Evolutionary conservation across 2,888 invertebrate species (phyloP).

Genomic region (Ferrisia virgata): DNA sequence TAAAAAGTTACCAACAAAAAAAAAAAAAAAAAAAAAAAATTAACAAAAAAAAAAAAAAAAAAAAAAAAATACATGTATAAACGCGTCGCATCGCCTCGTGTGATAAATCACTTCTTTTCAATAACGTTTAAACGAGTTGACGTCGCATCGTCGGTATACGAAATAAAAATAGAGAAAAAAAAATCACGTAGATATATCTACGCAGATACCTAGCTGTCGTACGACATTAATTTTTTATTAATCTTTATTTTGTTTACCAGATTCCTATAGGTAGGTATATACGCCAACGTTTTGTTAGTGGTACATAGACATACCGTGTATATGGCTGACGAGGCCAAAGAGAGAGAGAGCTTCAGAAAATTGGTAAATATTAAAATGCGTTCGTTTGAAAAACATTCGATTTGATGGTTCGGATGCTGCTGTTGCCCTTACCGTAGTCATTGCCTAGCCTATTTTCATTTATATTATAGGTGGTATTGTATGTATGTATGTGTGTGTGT

Average conservation of each 20-base stretch:
- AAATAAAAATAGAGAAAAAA: not conserved
- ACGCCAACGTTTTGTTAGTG: not conserved
- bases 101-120: conserved; percentile 20
- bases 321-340: not conserved
- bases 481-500: too few relatives aligned
- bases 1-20: conserved; percentile 1
- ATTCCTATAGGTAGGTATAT: too few relatives aligned
- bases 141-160: not conserved
- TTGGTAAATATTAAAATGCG: not conserved
- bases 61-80: too few relatives aligned
- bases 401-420: not conserved
- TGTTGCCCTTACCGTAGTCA: not conserved
- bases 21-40: too few relatives aligned
- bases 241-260: conserved; percentile 7
- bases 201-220: not conserved
- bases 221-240: not conserved
- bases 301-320: too few relatives aligned
- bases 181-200: not conserved
- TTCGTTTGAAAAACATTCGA: not conserved
- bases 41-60: too few relatives aligned
- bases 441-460: too few relatives aligned
- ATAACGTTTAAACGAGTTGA: conserved; percentile 5
- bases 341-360: not conserved
- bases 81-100: not conserved
- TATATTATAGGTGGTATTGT: too few relatives aligned